Conservation (phyloP, 2,888 invertebrate species). For the Thysanoteuthis rhombus region DNA sequence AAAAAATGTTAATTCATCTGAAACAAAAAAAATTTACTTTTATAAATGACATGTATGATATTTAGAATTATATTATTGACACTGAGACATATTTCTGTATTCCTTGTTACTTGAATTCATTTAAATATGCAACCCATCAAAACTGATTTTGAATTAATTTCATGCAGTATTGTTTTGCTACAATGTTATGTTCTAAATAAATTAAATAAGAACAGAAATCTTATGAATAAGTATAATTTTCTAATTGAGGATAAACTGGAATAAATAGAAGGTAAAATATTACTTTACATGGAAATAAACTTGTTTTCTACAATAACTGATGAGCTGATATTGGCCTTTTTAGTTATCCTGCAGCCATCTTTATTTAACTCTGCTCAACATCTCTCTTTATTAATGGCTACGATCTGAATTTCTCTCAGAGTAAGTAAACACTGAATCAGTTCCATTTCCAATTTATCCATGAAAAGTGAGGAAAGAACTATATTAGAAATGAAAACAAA, state of each 20-base stretch:
- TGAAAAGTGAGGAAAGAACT: accelerated
- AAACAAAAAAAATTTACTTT: background rate
- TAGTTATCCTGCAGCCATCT: background rate
- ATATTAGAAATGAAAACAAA: background rate
- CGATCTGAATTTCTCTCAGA: background rate
- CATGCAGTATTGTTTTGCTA: background rate
- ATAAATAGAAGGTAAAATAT: background rate
- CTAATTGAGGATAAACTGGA: background rate
- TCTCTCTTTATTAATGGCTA: background rate
- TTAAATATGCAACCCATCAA: background rate
- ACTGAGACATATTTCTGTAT: background rate
- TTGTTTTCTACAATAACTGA: background rate
- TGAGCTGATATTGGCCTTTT: background rate
- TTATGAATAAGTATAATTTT: background rate
- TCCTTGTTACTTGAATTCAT: background rate
- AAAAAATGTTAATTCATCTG: background rate
- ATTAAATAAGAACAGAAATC: background rate
- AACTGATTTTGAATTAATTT: background rate
- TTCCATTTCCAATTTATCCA: background rate
- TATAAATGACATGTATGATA: background rate
- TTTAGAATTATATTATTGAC: no score
- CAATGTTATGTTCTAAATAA: background rate
- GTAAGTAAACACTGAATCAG: background rate
- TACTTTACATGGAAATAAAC: background rate
- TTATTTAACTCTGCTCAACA: background rate